Evolutionary conservation across 1,140 invertebrate genomes (phyloP).

Genomic region (Bombus difficillimus): DNA sequence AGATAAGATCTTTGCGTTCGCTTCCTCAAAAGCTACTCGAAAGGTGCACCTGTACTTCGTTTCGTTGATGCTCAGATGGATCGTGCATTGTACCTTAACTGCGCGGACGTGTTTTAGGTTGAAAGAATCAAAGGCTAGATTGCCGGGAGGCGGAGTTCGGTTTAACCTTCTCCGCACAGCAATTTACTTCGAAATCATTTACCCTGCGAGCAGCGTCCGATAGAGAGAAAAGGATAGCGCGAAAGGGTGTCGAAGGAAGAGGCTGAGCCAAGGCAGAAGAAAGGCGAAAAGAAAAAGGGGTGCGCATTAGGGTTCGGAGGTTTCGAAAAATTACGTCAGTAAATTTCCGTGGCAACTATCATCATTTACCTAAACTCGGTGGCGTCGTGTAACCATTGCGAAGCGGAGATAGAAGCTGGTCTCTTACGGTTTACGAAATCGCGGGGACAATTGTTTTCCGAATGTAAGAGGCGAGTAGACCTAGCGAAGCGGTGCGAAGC

Average conservation of each 20-base stretch:
- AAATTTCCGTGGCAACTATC: conserved; percentile 78
- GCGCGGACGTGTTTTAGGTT: conserved; percentile 62
- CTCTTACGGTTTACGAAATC: background rate
- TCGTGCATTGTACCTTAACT: conserved; percentile 54
- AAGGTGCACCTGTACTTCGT: conserved; percentile 35
- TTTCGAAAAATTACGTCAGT: conserved; percentile 79
- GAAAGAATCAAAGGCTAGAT: conserved; percentile 63
- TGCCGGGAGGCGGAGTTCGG: conserved; percentile 32
- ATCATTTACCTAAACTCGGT: conserved; percentile 79
- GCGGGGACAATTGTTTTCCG: conserved; percentile 72
- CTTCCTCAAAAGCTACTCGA: conserved; percentile 29
- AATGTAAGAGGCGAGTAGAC: conserved; percentile 49
- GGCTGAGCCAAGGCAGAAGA: conserved; percentile 20
- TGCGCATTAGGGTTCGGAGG: conserved; percentile 60
- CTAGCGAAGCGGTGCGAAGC: conserved; percentile 30
- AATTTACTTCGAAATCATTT: conserved; percentile 75
- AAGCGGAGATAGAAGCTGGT: conserved; percentile 58
- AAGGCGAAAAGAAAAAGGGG: conserved; percentile 8
- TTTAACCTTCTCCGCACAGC: conserved; percentile 62
- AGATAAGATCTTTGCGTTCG: conserved; percentile 29
- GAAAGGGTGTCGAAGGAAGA: conserved; percentile 22
- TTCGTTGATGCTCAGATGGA: conserved; percentile 43
- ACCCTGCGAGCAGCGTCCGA: conserved; percentile 40
- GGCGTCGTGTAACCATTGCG: conserved; percentile 56
- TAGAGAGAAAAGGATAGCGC: background rate